phyloP scores from a whole-genome alignment of 2,888 invertebrate genomes.

The Yponomeuta evonymella region DNA sequence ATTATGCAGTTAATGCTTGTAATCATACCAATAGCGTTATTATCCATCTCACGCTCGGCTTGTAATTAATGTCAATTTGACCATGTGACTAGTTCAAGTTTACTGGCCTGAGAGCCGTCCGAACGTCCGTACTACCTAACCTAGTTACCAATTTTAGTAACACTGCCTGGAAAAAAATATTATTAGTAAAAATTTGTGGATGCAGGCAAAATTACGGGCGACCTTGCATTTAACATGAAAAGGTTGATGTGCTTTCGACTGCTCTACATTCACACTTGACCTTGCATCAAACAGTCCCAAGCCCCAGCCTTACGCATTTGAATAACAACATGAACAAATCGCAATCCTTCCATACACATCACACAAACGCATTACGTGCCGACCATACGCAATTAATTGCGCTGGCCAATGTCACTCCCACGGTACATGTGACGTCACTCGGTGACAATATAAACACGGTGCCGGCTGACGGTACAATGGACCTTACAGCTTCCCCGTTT shows the following conservation, averaged over 20 bases:
- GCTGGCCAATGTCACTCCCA: constrained; percentile 60
- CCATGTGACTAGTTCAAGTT: background rate
- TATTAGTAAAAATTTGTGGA: no score
- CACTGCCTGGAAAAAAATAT: no score
- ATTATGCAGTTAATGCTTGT: background rate
- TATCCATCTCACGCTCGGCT: constrained; percentile 25
- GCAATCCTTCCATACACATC: constrained; percentile 16
- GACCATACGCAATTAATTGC: background rate
- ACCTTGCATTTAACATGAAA: no score
- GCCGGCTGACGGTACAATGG: background rate
- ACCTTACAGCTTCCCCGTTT: no score
- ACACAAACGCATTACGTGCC: background rate
- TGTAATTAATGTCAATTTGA: constrained; percentile 2
- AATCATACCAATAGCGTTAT: constrained; percentile 26
- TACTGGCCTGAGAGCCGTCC: background rate
- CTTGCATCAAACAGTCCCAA: background rate
- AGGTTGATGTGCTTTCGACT: no score
- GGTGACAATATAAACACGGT: constrained; percentile 8
- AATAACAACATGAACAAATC: constrained; percentile 3
- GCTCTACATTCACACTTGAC: background rate
- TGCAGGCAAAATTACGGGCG: no score
- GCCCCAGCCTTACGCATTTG: background rate
- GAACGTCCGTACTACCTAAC: no score
- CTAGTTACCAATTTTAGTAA: no score
- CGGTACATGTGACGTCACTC: constrained; percentile 48